Percentiles rank a stretch among this genome's conserved stretches.
Conservation (phyloP, 1,140 invertebrate species). For the Philotrypesis tridentata region DNA sequence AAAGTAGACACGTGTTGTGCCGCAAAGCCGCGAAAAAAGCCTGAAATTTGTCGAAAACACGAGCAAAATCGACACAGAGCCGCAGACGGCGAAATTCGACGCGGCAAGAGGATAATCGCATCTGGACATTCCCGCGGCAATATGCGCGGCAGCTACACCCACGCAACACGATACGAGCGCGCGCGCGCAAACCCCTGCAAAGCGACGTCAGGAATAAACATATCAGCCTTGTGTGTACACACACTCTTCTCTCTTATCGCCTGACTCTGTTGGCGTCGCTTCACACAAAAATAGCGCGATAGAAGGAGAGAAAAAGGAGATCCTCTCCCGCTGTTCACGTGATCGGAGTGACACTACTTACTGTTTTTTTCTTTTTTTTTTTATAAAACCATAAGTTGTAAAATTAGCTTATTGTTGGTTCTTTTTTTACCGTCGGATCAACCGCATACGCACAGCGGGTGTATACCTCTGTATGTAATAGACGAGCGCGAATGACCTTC, state of each 20-base stretch:
- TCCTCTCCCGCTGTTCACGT: conserved; percentile 1
- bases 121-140: background rate
- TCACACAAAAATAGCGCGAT: background rate
- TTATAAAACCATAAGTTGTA: background rate
- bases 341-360: background rate
- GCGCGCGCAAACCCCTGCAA: conserved; percentile 14
- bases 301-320: background rate
- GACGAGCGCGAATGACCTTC: background rate
- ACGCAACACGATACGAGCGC: conserved; percentile 16
- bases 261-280: background rate
- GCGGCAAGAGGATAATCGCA: background rate
- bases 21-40: no score
- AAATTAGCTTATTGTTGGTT: no score
- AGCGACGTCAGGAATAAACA: conserved; percentile 9
- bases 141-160: conserved; percentile 30
- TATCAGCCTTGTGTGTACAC: background rate
- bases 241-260: background rate
- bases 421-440: no score
- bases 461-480: no score
- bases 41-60: no score
- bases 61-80: no score
- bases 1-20: no score
- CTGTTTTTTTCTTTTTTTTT: background rate
- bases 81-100: background rate
- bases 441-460: no score